Evolutionary conservation across 2,888 invertebrate species (phyloP).

Genomic region (Monopis laevigella): DNA sequence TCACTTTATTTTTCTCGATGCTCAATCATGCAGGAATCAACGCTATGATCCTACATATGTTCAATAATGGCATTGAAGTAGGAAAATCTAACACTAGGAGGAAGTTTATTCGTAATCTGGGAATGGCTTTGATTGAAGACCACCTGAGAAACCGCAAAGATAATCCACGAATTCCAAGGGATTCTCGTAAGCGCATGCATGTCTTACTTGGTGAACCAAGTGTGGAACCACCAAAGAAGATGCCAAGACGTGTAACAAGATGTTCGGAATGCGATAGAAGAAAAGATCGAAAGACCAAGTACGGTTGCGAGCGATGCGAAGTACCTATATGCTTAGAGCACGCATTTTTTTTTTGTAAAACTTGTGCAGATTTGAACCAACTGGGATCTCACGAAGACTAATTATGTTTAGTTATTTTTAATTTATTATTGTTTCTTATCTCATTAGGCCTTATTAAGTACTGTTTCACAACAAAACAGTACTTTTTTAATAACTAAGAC

Average conservation of each 20-base stretch:
- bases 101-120: constrained; percentile 4
- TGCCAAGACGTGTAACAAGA: constrained; percentile 12
- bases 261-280: constrained; percentile 11
- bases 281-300: constrained; percentile 11
- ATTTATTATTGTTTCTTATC: too few relatives aligned
- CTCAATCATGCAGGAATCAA: constrained; percentile 15
- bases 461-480: too few relatives aligned
- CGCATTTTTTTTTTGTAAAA: constrained; percentile 9
- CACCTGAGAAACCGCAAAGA: constrained; percentile 13
- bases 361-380: too few relatives aligned
- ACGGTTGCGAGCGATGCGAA: constrained; percentile 11
- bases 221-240: neutral
- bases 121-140: constrained; percentile 14
- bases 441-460: too few relatives aligned
- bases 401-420: too few relatives aligned
- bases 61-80: neutral
- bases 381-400: too few relatives aligned
- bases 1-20: constrained; percentile 21
- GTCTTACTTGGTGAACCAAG: neutral
- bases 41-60: neutral
- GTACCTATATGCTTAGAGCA: constrained; percentile 12
- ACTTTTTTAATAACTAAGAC: too few relatives aligned
- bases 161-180: neutral
- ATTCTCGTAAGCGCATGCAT: neutral
- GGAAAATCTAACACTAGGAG: neutral